These are phyloP conservation scores for Muscidifurax raptorellus DNA, from an alignment of 1,140 invertebrate genomes.

Conservation along the genomic window DNA sequence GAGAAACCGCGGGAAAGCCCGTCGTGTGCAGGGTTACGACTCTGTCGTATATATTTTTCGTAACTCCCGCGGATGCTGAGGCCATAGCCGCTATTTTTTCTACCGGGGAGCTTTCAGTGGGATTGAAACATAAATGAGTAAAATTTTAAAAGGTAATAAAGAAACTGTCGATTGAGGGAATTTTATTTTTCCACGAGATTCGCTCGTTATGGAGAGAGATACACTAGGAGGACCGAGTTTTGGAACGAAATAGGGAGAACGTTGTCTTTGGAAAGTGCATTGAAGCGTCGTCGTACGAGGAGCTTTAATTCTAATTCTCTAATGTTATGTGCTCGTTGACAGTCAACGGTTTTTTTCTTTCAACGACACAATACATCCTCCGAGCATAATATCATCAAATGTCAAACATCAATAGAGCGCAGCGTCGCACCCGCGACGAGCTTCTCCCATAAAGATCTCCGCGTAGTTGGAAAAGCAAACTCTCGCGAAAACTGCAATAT, in stretches of 20 bases:
- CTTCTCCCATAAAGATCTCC: not conserved
- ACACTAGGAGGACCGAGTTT: no score
- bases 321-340: no score
- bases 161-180: not conserved
- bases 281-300: no score
- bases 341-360: no score
- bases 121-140: constrained; percentile 19
- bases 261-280: no score
- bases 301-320: no score
- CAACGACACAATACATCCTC: no score
- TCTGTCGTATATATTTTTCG: not conserved
- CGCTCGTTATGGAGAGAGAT: no score
- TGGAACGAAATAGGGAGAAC: no score
- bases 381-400: not conserved
- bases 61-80: not conserved
- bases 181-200: no score
- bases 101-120: not conserved
- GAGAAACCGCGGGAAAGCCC: not conserved
- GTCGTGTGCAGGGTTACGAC: not conserved
- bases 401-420: not conserved
- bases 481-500: not conserved
- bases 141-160: constrained; percentile 20
- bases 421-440: not conserved
- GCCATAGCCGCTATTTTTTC: not conserved
- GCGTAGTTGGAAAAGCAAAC: not conserved